Evolutionary conservation across 1,140 invertebrate genomes (phyloP).

Genomic region (Drosophila nasuta): DNA sequence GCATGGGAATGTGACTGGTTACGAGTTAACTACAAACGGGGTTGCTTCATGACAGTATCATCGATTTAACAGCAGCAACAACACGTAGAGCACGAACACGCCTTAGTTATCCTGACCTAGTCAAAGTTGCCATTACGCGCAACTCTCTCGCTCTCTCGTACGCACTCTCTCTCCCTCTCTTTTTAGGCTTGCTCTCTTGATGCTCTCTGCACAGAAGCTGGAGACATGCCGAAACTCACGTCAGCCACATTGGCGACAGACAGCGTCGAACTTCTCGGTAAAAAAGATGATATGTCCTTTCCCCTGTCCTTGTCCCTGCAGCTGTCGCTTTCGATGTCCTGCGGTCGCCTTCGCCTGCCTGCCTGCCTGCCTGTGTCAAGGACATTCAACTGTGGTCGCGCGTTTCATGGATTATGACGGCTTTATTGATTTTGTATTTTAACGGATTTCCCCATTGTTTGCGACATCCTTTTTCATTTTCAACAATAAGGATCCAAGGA

Average conservation of each 20-base stretch:
- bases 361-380: conserved; percentile 56
- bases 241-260: conserved; percentile 39
- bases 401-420: conserved; percentile 33
- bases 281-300: conserved; percentile 33
- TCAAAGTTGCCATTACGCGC: conserved; percentile 51
- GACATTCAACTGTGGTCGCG: conserved; percentile 59
- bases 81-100: conserved; percentile 20
- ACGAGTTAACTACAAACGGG: not conserved
- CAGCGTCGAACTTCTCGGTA: conserved; percentile 7
- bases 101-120: conserved; percentile 65
- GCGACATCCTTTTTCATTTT: not conserved
- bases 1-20: conserved; percentile 8
- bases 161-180: conserved; percentile 7
- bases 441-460: conserved; percentile 29
- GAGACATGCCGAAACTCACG: conserved; percentile 54
- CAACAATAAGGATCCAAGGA: not conserved
- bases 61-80: conserved; percentile 67
- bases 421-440: conserved; percentile 56
- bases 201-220: conserved; percentile 1
- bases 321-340: conserved; percentile 23
- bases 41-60: conserved; percentile 43
- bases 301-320: conserved; percentile 34
- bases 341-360: conserved; percentile 7
- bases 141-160: conserved; percentile 32
- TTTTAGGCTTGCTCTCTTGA: not conserved